Base-by-base conservation (phyloP, 2,888 invertebrate species). In the Dolichopus griseipennis region DNA sequence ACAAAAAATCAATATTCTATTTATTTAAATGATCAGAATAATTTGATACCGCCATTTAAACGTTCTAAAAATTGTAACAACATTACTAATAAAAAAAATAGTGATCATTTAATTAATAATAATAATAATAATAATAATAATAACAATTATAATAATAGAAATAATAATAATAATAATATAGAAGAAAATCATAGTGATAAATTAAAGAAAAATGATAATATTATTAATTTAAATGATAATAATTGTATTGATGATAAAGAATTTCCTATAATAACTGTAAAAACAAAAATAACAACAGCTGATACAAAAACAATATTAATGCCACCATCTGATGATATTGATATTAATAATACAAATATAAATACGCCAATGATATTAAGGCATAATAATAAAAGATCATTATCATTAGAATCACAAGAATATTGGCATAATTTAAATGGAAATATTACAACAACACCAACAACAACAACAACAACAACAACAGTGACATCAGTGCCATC, bases 111-210 rank as follows among this genome's bases (percentile, higher is more conserved):
- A 66, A 63, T 67, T 64, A 70, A 67, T 66, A 68, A 68, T 64
- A 71, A 69, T 62, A 71, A 61, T 43, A 69, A 66, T 37, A 71
- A 68, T 43, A 70, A 64, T 33, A 70, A 67, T 64, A 70, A 68
- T 62, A 69, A 69, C 27, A 70, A 65, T 64, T 70, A 69, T 65
- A 69, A 66, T 27, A 27, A 27, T 27, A 41, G 9, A 65, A 71
- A 37, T 62, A 69, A 66, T 67, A 68, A 69, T 70, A 69, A 68
- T 52, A 69, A 70, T 61, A 70, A 66, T 65, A 66, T 66, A 62
- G 67, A 61, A 15, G 77, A 78, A 73, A 79, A 78, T 72, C 78
- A 79, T 73, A 81, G 68, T 67, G 63, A 68, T 66, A 52, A 67
- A 62, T 70, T 61, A 64, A 69, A 67, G 65, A 68, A 68, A 61